Evolutionary conservation across 2,888 invertebrate genomes (phyloP), one percentile per base, ranked within the genome.

Genomic region (Lasioglossum calceatum): DNA sequence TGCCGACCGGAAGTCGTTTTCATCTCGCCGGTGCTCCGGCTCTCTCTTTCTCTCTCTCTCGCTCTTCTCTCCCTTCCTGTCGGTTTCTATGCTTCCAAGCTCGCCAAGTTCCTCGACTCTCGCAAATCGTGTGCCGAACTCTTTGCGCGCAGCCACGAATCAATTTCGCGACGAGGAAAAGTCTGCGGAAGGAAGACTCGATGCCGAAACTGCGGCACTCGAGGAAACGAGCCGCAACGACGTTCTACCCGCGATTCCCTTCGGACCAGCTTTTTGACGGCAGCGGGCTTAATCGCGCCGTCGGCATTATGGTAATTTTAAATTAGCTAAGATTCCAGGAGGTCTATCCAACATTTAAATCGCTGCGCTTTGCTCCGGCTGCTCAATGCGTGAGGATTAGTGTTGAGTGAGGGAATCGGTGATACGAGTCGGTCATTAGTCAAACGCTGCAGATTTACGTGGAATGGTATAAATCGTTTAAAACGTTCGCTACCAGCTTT

Each of bases 91-190:
- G n/a, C 67, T 32, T 32, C 42, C n/a, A 10, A 27, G 50, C 44
- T 71, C 73, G 47, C 67, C 36, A 67, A 36, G 36, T 67, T 67
- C 67, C 32, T 8, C 67, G 47, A n/a, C 54, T 54, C 71, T 50
- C 23, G 54, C 67, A 64, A 80, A 82, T 73, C 58, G 80, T 67
- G 50, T 74, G 73, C 32, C 80, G 82, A 82, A 70, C 70, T 72
- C 79, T 82, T 76, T 81, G 81, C 64, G 47, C 58, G 42, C 71
- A 42, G 61, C 42, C 83, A n/a, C 47, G 76, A 83, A 83, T 83
- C 83, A 83, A 83, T 81, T 81, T 83, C 76, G n/a, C 81, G 75
- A 81, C 71, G 39, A 14, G 75, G 50, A 81, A 81, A 19, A 27
- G 47, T 72, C 58, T n/a, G 70, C n/a, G 70, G 23, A 39, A 42